A percentile compares a stretch with the other conserved stretches of the same genome.
Evolutionary conservation across 1,140 invertebrate genomes (phyloP).

Genomic region (Musca vetustissima): DNA sequence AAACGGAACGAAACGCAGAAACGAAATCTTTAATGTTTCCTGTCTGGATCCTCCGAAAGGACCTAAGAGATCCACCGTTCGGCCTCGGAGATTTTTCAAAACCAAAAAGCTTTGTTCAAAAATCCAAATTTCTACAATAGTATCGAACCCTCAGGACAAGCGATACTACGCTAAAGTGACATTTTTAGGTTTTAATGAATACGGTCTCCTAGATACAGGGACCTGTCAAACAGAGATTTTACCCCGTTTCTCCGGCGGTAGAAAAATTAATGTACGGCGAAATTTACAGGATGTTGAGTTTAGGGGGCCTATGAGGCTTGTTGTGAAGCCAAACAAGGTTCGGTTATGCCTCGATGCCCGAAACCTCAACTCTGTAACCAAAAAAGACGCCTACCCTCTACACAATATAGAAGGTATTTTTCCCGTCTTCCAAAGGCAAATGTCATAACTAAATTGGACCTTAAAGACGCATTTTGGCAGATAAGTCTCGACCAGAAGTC

Average conservation of each 20-base stretch:
- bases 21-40: background rate
- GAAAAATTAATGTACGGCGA: slow-evolving; percentile 13
- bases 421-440: background rate
- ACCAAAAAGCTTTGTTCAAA: background rate
- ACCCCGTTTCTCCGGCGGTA: background rate
- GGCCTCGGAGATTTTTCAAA: slow-evolving; percentile 17
- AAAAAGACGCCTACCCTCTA: background rate
- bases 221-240: slow-evolving; percentile 3
- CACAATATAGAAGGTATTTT: background rate
- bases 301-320: slow-evolving; percentile 18
- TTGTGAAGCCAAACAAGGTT: background rate
- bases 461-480: slow-evolving; percentile 16
- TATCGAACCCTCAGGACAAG: slow-evolving; percentile 10
- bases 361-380: background rate
- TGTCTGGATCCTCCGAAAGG: too few relatives aligned
- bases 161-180: slow-evolving; percentile 11
- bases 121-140: background rate
- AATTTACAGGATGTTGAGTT: background rate
- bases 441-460: background rate
- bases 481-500: background rate
- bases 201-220: slow-evolving; percentile 17
- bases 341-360: slow-evolving; percentile 3
- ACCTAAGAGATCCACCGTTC: slow-evolving; percentile 9
- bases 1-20: background rate
- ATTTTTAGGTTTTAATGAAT: slow-evolving; percentile 23